Base-by-base conservation (phyloP, 2,797 vertebrate genomes). In the Labeo calbasu region DNA sequence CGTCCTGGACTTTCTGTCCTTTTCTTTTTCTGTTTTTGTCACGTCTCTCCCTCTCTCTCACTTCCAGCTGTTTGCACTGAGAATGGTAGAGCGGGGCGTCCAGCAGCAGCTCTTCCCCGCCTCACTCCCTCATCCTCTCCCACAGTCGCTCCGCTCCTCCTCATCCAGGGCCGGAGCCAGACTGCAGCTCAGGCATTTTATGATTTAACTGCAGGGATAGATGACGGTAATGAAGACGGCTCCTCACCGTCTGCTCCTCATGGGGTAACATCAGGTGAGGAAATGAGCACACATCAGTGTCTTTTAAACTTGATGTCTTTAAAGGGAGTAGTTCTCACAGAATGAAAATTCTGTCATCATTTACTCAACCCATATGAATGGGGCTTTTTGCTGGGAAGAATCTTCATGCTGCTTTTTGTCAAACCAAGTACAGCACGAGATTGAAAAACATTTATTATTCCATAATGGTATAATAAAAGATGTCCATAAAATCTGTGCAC, bases 1-100 rank as follows among this genome's bases (percentile, higher is more conserved):
- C 21, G 3, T 12, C 13, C 17, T 17, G 28, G 63, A 46, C n/a
- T 9, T 68, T 77, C 72, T 82, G 23, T 79, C 48, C 82, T 71
- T 75, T 77, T 75, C 59, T 85, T 69, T 83, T 48, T 25, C 75
- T 28, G 5, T 28, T 48, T 63, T 48, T 43, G 57, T 77, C 57
- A 19, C 14, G 5, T 77, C 76, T 50, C 46, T 73, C 65, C n/a
- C 40, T 66, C 28, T 69, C n/a, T 73, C 70, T 21, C 36, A 92
- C 57, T 21, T 94, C 91, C 91, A 92, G 92, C 89, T 93, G 93
- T 90, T 90, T 90, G 88, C 88, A 76, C 88, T 94, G 94, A 91
- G 91, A 93, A 95, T 94, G 93, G 90, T 91, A 93, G 83, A 89
- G 90, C 90, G 89, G 91, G 90, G 84, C 88, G 78, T 88, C 93